Evolutionary conservation across 2,113 vertebrate genomes (phyloP).

Genomic region (Thymallus thymallus): DNA sequence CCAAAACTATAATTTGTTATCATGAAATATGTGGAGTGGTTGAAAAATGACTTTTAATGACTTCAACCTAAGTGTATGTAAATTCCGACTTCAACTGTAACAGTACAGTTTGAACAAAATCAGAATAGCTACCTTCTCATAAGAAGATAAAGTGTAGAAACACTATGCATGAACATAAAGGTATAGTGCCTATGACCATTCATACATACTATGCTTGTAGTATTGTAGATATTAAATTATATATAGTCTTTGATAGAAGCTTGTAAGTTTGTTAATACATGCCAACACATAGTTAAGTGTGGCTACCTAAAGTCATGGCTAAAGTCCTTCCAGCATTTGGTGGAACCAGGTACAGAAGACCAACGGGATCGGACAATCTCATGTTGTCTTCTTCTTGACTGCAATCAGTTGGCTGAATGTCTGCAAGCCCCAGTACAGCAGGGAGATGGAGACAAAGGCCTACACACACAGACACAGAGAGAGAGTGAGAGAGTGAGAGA

Average conservation of each 20-base stretch:
- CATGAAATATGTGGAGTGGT: too few relatives aligned
- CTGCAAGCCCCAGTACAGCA: slow-evolving; percentile 82
- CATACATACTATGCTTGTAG: not conserved
- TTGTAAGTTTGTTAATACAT: not conserved
- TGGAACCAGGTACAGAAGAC: slow-evolving; percentile 4
- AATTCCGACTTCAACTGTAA: too few relatives aligned
- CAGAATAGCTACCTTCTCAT: not conserved
- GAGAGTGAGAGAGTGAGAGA: not conserved
- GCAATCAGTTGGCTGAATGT: slow-evolving; percentile 60
- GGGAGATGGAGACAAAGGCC: slow-evolving; percentile 81
- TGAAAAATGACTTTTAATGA: too few relatives aligned
- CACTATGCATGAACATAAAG: not conserved
- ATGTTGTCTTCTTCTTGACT: slow-evolving; percentile 57
- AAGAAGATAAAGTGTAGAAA: not conserved
- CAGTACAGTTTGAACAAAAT: not conserved
- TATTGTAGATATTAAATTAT: too few relatives aligned
- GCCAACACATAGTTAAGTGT: too few relatives aligned
- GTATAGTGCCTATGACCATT: not conserved
- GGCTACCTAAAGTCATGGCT: not conserved
- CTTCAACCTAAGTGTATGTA: too few relatives aligned
- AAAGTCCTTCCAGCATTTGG: not conserved
- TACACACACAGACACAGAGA: slow-evolving; percentile 58
- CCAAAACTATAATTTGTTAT: too few relatives aligned
- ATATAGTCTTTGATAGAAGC: not conserved
- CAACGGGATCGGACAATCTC: slow-evolving; percentile 37